phyloP scores from a whole-genome alignment of 2,113 vertebrate species.

The Bubalus kerabau region DNA sequence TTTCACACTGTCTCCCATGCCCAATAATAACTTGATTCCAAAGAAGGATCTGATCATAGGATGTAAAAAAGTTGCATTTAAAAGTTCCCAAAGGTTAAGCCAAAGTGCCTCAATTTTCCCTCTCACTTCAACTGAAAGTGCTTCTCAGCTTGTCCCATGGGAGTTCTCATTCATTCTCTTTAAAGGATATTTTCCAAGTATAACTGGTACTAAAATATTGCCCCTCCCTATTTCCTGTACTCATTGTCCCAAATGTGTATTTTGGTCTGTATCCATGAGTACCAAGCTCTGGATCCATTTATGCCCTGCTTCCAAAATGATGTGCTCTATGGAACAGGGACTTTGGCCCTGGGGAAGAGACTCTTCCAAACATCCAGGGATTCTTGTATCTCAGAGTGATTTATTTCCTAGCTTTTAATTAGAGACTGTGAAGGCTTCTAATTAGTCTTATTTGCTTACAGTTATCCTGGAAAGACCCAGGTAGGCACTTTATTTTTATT shows the following conservation, averaged over 20 bases:
- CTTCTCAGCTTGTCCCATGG: background rate
- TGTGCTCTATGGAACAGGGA: background rate
- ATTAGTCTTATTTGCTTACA: constrained; percentile 14
- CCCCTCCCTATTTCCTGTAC: background rate
- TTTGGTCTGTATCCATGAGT: accelerated
- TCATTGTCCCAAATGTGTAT: background rate
- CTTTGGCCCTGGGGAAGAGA: background rate
- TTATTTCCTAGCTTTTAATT: background rate
- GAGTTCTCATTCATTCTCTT: background rate
- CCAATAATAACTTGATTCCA: background rate
- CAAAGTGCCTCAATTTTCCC: background rate
- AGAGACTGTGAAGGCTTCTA: background rate
- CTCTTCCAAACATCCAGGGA: background rate
- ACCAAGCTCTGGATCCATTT: background rate
- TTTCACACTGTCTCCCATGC: background rate
- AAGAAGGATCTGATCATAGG: background rate
- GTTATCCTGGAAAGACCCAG: background rate
- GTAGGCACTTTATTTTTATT: constrained; percentile 1
- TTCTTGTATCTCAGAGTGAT: background rate
- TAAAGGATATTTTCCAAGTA: background rate
- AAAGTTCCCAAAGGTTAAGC: background rate
- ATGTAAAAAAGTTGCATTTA: background rate
- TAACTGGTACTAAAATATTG: background rate
- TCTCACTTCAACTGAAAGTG: background rate
- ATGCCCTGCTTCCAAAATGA: accelerated